These are phyloP conservation scores for Pogonocichla stellata DNA, from an alignment of 2,113 vertebrate species.

Conservation along the genomic window DNA sequence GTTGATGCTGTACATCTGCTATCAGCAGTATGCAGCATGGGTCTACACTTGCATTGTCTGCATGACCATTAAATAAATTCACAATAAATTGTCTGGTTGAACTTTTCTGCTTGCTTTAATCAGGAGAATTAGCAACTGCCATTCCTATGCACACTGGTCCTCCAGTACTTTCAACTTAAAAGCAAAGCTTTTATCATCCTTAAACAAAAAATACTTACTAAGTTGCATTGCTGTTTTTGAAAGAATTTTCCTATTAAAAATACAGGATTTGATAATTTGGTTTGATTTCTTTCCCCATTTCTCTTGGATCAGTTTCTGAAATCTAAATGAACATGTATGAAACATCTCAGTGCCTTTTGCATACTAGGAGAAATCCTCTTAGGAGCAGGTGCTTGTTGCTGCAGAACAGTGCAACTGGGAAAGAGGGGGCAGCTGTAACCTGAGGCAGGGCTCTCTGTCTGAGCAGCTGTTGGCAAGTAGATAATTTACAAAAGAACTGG, in stretches of 20 bases:
- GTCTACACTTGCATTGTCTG: not conserved
- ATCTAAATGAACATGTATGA: not conserved
- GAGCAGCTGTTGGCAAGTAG: not conserved
- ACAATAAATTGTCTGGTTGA: not conserved
- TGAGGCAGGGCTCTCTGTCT: not conserved
- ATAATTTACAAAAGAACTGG: not conserved
- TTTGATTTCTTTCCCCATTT: not conserved
- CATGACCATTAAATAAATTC: not conserved
- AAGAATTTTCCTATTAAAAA: not conserved
- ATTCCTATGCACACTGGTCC: not conserved
- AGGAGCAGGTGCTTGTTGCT: not conserved
- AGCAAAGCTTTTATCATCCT: not conserved
- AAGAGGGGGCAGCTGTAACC: not conserved
- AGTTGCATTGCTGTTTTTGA: not conserved
- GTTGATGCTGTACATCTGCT: not conserved
- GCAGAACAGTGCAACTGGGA: not conserved
- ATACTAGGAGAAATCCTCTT: not conserved
- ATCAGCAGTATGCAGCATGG: fast-evolving
- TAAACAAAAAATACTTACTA: not conserved
- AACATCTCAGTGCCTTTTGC: not conserved
- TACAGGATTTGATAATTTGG: not conserved
- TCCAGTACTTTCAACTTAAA: not conserved
- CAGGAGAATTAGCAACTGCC: not conserved
- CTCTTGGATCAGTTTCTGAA: not conserved
- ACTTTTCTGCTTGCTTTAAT: not conserved